phyloP scores from a whole-genome alignment of 2,888 invertebrate species.

The Oscheius sp. region DNA sequence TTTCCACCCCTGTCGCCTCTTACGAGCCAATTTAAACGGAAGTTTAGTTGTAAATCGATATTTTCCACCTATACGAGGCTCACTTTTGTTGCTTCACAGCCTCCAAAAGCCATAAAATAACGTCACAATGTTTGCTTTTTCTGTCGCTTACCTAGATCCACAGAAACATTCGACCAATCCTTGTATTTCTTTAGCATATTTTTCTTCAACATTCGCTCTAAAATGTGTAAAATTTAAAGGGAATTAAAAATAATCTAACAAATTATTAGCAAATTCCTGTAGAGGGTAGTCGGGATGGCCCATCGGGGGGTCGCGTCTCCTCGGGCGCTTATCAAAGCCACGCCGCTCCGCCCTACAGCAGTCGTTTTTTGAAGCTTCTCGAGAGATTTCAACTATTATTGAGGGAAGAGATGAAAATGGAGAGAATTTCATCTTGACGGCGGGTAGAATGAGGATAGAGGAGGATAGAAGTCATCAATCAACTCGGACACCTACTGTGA shows the following conservation, averaged over 20 bases:
- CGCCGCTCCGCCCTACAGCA: conserved; percentile 14
- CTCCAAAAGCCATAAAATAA: not conserved
- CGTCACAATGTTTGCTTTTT: too few species aligned
- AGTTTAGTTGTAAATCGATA: too few species aligned
- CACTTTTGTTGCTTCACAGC: not conserved
- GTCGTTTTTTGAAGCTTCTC: conserved; percentile 18
- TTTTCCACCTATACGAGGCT: too few species aligned
- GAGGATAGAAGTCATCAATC: not conserved
- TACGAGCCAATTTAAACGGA: not conserved
- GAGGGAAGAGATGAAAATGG: not conserved
- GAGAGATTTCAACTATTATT: not conserved
- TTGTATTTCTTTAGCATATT: conserved; percentile 32
- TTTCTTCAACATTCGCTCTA: conserved; percentile 35
- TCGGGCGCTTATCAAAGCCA: conserved; percentile 24
- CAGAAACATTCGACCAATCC: conserved; percentile 36
- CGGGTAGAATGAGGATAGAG: not conserved
- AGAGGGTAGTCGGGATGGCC: conserved; percentile 33
- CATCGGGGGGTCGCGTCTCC: conserved; percentile 9
- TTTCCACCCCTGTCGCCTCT: not conserved
- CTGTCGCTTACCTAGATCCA: conserved; percentile 22
- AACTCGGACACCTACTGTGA: conserved; percentile 12
- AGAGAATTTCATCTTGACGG: not conserved
- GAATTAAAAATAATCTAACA: conserved; percentile 6
- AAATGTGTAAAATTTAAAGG: not conserved
- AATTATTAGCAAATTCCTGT: conserved; percentile 20